Evolutionary conservation across 2,797 vertebrate genomes (phyloP), one percentile per base, ranked within the genome.

Genomic region (Capromys pilorides): DNA sequence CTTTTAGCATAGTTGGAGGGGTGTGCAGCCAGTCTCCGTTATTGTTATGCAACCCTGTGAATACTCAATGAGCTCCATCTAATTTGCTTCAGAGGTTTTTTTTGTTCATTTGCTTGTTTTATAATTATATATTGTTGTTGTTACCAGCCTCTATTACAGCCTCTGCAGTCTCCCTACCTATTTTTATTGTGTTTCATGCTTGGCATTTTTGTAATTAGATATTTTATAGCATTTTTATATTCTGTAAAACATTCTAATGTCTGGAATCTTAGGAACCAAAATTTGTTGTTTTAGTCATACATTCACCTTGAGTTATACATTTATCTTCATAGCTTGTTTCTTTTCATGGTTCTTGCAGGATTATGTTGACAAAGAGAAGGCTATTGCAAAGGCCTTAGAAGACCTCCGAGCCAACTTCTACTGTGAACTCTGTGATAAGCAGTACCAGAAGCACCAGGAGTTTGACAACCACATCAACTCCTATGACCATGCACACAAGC

Each of bases 401-500:
- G 99, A 99, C 96, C 98, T 99, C 97, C 98, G 99, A 98, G 99
- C 99, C 59, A 99, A 99, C 97, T 99, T 99, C 98, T 99, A 99
- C 98, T 99, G 99, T 97, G 99, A 99, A 97, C 98, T 99, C 8
- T 99, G 99, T 98, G 99, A 99, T 98, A 99, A 99, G 97, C 99
- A 99, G 98, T 99, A 99, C 97, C 99, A 99, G 95, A 99, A 99
- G 97, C 99, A 99, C 97, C 99, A 99, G 93, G 99, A 99, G 96
- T 99, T 99, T 97, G 99, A 99, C 98, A 99, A 99, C 98, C 99
- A 99, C 97, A 99, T 99, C 73, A 99, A 99, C 98, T 99, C 99
- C 4, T 99, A 99, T 0, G 99, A 99, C 97, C 99, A 99, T 0
- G 99, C 99, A 86, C 99, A 99, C 97, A 99, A 99, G 97, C 99